Percentiles rank a stretch among this genome's conserved stretches.
phyloP scores from a whole-genome alignment of 2,888 invertebrate species.

The Nemurella pictetii region DNA sequence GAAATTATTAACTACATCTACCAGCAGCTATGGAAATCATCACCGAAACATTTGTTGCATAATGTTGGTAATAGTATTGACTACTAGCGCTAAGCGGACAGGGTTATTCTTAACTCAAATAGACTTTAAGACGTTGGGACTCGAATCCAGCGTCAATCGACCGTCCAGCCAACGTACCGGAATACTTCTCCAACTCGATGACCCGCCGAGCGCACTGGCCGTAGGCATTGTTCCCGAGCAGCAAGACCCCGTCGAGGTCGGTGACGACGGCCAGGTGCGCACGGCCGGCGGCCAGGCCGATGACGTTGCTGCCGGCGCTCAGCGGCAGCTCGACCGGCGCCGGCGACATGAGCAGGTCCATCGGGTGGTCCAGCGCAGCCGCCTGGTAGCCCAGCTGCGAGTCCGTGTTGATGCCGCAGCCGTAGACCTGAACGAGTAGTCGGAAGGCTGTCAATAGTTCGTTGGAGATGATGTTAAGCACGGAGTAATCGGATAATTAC shows the following conservation, averaged over 20 bases:
- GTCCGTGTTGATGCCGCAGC: constrained; percentile 89
- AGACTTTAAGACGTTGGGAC: too few species aligned
- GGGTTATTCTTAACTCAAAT: too few species aligned
- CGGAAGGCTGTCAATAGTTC: too few species aligned
- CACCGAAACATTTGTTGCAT: too few species aligned
- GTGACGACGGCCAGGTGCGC: constrained; percentile 84
- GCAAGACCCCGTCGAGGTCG: constrained; percentile 76
- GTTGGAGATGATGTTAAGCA: too few species aligned
- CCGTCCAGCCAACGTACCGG: constrained; percentile 45
- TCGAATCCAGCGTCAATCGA: too few species aligned
- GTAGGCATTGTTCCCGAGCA: constrained; percentile 88
- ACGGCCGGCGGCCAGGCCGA: constrained; percentile 76
- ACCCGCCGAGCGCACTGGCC: constrained; percentile 91
- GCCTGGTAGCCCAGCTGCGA: constrained; percentile 76
- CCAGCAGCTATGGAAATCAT: too few species aligned
- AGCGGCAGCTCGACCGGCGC: constrained; percentile 72
- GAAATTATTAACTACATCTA: too few species aligned
- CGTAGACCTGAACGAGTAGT: constrained; percentile 66
- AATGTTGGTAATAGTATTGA: too few species aligned
- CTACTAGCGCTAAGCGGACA: too few species aligned
- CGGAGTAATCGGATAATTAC: too few species aligned
- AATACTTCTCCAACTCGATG: constrained; percentile 74
- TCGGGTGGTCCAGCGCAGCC: constrained; percentile 61
- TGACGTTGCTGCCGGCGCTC: constrained; percentile 57
- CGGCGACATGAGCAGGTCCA: constrained; percentile 71